phyloP scores from a whole-genome alignment of 2,113 vertebrate species.

The Corydoras maculifer region DNA sequence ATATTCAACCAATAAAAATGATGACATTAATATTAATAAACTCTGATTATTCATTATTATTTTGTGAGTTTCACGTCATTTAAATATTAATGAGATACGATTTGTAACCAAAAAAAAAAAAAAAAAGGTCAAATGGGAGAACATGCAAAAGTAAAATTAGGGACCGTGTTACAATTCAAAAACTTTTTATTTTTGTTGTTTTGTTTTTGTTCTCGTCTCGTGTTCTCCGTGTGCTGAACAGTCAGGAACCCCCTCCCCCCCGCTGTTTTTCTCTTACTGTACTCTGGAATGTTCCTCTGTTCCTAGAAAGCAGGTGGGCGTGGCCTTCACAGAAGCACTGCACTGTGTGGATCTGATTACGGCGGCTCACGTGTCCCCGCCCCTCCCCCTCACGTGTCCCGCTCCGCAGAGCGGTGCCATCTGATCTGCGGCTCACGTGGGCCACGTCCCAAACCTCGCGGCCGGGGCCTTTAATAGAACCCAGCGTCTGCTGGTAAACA shows the following conservation, averaged over 20 bases:
- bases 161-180: too few relatives aligned
- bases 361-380: neutral
- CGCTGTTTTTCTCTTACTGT: neutral
- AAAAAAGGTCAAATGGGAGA: too few relatives aligned
- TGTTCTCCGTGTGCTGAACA: neutral
- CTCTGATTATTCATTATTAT: too few relatives aligned
- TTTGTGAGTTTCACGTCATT: too few relatives aligned
- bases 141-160: too few relatives aligned
- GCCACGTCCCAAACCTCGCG: neutral
- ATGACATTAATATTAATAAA: too few relatives aligned
- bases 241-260: neutral
- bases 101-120: too few relatives aligned
- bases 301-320: conserved; percentile 15
- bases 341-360: neutral
- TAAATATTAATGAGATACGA: too few relatives aligned
- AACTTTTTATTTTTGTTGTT: too few relatives aligned
- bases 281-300: conserved; percentile 1
- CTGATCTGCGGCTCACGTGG: conserved; percentile 21
- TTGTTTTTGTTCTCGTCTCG: too few relatives aligned
- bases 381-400: conserved; percentile 31
- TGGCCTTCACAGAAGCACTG: conserved; percentile 11
- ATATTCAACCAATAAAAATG: too few relatives aligned
- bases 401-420: neutral
- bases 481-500: too few relatives aligned
- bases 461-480: neutral